Percentiles rank a stretch among this genome's conserved stretches.
phyloP scores from a whole-genome alignment of 2,113 vertebrate genomes.

The Poecilia latipinna region DNA sequence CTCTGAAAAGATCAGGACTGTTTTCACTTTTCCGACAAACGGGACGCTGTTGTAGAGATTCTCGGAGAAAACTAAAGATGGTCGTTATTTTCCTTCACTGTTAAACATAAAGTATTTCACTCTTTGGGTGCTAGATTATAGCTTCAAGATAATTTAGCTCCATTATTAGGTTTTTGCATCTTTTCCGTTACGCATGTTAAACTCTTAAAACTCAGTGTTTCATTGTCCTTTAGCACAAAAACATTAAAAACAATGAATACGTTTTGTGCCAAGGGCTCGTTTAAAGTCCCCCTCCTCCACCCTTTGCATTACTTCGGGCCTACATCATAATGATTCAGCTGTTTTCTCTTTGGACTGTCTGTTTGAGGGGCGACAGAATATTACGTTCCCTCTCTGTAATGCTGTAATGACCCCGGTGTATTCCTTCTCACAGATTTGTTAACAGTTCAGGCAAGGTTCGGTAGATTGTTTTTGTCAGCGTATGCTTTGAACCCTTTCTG shows the following conservation, averaged over 20 bases:
- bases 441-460: slow-evolving; percentile 43
- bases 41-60: too few species aligned
- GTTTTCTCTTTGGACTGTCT: slow-evolving; percentile 59
- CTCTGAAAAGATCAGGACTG: too few species aligned
- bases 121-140: too few species aligned
- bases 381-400: slow-evolving; percentile 42
- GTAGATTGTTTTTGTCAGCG: slow-evolving; percentile 19
- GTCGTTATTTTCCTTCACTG: too few species aligned
- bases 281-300: slow-evolving; percentile 9
- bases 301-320: slow-evolving; percentile 17
- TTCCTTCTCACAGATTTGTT: slow-evolving; percentile 44
- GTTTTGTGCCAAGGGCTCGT: slow-evolving; percentile 1
- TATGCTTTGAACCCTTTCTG: slow-evolving; percentile 6
- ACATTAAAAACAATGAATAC: neutral
- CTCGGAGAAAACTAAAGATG: too few species aligned
- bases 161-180: neutral
- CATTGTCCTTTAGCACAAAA: neutral
- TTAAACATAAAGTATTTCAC: too few species aligned
- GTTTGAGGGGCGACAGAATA: slow-evolving; percentile 55
- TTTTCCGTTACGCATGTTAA: neutral
- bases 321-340: slow-evolving; percentile 70
- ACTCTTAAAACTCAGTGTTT: neutral
- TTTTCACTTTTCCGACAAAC: too few species aligned
- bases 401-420: slow-evolving; percentile 41
- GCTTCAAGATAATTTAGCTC: too few species aligned